Base-by-base conservation (phyloP, 2,888 invertebrate species). In the Trisateles emortualis region DNA sequence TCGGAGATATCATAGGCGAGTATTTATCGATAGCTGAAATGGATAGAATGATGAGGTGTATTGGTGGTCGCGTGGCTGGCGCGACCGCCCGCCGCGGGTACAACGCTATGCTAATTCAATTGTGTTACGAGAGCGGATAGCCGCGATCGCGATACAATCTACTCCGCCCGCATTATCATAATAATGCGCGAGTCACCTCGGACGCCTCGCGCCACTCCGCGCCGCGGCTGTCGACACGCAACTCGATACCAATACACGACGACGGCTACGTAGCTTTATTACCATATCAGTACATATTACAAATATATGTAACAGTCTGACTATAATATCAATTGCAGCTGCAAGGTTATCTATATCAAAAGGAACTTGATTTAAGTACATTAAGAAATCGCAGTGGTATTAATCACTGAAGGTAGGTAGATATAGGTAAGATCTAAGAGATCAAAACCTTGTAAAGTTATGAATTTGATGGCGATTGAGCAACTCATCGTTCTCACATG, bases 41-140 rank as follows among this genome's bases (percentile, higher is more conserved):
- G 66, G 71, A 74, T 74, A 75, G 72, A 66, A 74, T 72, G 69
- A 72, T 71, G 70, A 67, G 73, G 72, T 74, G 68, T 68, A 76
- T 73, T 76, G 86, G 81, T 80, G 87, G 90, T 88, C 91, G 90
- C 90, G 90, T 90, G 90, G 88, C 88, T 62, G 36, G 36, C 30
- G 50, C 72, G 90, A 88, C 91, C 92, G 86, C 92, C 92, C 88
- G 90, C 82, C 74, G 88, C 76, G 89, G 76, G 80, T 78, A 54
- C 44, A 54, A 17, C 73, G 81, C 90, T 90, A 92, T 92, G 92
- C 90, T 92, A 92, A 92, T 92, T 92, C 92, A 92, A 91, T 92
- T 92, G 92, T 92, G 86, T 88, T 83, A 81, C 72, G 78, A 83
- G 83, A 86, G 80, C 81, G 82, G 82, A 87, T 85, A 83, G 81